Evolutionary conservation across 2,113 vertebrate genomes (phyloP).

Genomic region (Plotosus lineatus): DNA sequence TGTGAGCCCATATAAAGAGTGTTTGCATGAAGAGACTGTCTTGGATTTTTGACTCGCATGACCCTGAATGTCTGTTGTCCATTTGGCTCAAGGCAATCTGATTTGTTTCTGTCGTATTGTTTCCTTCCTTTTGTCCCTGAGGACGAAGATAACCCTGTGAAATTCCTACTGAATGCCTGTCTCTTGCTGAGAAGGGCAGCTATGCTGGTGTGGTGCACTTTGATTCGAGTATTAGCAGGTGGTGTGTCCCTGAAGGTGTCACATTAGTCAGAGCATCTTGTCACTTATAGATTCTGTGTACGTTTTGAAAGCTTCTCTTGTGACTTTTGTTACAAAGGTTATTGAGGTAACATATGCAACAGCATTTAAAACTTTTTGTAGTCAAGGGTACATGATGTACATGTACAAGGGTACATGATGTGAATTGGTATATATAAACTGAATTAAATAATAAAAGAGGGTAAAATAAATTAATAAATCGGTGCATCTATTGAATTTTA

Average conservation of each 20-base stretch:
- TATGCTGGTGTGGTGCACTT: slow-evolving; percentile 24
- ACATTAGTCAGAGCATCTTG: slow-evolving; percentile 26
- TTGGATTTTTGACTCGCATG: not conserved
- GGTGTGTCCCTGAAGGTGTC: slow-evolving; percentile 28
- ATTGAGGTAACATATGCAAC: not conserved
- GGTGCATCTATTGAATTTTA: no score
- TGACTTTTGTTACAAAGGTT: slow-evolving; percentile 21
- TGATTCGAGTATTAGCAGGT: slow-evolving; percentile 41
- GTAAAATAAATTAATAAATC: no score
- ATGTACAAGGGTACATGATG: not conserved
- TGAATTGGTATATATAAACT: not conserved
- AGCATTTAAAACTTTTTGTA: not conserved
- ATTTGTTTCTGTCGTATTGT: slow-evolving; percentile 34
- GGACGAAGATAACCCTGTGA: slow-evolving; percentile 66
- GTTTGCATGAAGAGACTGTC: not conserved
- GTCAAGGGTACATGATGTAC: not conserved
- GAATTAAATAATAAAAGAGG: no score
- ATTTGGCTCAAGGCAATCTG: slow-evolving; percentile 16
- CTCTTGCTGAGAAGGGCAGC: slow-evolving; percentile 44
- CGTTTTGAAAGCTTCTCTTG: slow-evolving; percentile 21
- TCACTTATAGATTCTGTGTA: slow-evolving; percentile 32
- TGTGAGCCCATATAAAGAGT: not conserved
- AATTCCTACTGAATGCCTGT: slow-evolving; percentile 54
- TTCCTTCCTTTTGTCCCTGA: slow-evolving; percentile 56
- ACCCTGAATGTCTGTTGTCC: not conserved